A percentile compares a stretch with the other conserved stretches of the same genome.
Conservation (phyloP, 2,888 invertebrate species). For the Charanyca ferruginea region DNA sequence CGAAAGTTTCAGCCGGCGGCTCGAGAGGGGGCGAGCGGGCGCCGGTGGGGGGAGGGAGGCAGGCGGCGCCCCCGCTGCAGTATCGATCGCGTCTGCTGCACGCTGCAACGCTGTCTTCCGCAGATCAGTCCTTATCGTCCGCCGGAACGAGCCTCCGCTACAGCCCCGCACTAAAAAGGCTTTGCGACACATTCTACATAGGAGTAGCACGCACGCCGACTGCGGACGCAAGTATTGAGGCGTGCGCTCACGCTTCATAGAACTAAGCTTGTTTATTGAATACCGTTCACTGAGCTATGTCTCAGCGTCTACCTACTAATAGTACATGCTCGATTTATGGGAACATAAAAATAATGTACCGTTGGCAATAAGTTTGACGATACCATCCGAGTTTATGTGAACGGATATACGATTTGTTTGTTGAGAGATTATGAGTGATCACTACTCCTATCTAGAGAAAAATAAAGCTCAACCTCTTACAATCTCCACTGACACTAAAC, state of each 20-base stretch:
- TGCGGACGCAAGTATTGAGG: conserved; percentile 71
- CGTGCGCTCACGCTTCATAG: conserved; percentile 77
- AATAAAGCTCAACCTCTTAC: conserved; percentile 7
- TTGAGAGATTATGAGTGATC: conserved; percentile 40
- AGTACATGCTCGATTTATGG: conserved; percentile 68
- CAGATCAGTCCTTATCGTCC: conserved; percentile 90
- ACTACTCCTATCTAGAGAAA: background rate
- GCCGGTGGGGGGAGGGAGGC: conserved; percentile 54
- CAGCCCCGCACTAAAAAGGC: conserved; percentile 80
- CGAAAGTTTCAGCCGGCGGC: conserved; percentile 89
- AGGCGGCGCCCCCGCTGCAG: conserved; percentile 79
- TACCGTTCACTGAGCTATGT: conserved; percentile 72
- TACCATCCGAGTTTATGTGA: conserved; percentile 53
- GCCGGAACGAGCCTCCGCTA: conserved; percentile 81
- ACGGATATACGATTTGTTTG: conserved; percentile 24
- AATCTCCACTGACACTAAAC: conserved; percentile 14
- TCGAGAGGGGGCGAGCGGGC: conserved; percentile 65
- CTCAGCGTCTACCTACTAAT: conserved; percentile 66
- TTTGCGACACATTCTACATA: conserved; percentile 77
- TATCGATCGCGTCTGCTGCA: conserved; percentile 90
- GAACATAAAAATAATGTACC: conserved; percentile 67
- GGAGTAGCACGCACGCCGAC: conserved; percentile 76
- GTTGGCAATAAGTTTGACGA: conserved; percentile 57
- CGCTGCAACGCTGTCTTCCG: conserved; percentile 89
- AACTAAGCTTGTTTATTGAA: conserved; percentile 82